A percentile compares a stretch with the other conserved stretches of the same genome.
These are phyloP conservation scores for Diachrysia chrysitis DNA, from an alignment of 2,888 invertebrate genomes.

Conservation along the genomic window DNA sequence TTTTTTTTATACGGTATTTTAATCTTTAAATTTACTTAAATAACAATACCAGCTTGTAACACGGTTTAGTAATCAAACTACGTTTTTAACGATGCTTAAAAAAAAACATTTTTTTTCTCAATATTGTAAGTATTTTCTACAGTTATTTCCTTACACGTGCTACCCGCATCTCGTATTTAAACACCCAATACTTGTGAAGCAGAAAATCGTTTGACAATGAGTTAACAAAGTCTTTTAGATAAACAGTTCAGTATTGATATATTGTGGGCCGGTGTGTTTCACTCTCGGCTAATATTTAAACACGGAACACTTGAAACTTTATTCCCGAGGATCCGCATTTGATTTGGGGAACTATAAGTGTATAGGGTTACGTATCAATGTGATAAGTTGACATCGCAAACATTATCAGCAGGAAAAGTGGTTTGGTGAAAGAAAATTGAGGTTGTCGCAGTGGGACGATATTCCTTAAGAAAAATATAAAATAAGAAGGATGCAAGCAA, in stretches of 20 bases:
- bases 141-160: conserved; percentile 1
- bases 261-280: background rate
- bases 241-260: background rate
- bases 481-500: too few relatives aligned
- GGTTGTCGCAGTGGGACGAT: background rate
- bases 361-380: too few relatives aligned
- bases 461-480: background rate
- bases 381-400: background rate
- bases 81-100: too few relatives aligned
- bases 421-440: background rate
- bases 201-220: conserved; percentile 5
- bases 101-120: too few relatives aligned
- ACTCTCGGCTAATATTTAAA: background rate
- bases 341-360: background rate
- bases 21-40: too few relatives aligned
- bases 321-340: background rate
- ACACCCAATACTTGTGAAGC: background rate
- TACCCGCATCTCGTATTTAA: background rate
- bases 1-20: too few relatives aligned
- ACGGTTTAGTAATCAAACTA: too few relatives aligned
- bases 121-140: background rate
- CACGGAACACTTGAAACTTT: background rate
- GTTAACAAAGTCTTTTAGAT: conserved; percentile 1
- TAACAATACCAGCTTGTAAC: too few relatives aligned
- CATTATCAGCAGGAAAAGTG: background rate